Conservation (phyloP, 2,113 vertebrate genomes). For the Poeciliopsis prolifica region DNA sequence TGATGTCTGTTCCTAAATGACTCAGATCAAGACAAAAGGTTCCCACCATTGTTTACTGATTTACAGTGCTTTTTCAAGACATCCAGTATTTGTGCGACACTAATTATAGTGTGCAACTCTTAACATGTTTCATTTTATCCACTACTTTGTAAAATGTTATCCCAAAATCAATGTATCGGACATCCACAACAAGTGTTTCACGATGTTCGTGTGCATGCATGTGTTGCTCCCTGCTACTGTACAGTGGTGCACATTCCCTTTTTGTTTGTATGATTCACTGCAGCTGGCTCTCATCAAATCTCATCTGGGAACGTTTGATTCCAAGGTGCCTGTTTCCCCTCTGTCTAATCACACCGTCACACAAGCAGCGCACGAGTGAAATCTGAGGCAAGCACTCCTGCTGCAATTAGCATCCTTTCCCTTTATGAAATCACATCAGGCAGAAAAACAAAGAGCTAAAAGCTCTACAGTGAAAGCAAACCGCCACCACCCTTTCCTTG, state of each 20-base stretch:
- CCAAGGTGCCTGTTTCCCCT: conserved; percentile 73
- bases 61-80: neutral
- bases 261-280: conserved; percentile 56
- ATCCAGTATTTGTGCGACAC: neutral
- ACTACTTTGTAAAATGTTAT: conserved; percentile 48
- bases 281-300: conserved; percentile 78
- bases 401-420: conserved; percentile 76
- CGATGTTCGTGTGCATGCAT: conserved; percentile 12
- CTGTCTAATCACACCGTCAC: conserved; percentile 68
- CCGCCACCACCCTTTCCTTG: conserved; percentile 27
- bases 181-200: conserved; percentile 36
- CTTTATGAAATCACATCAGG: conserved; percentile 70
- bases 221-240: conserved; percentile 60
- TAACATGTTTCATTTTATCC: conserved; percentile 23
- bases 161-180: conserved; percentile 59
- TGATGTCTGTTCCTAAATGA: neutral
- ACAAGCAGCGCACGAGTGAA: conserved; percentile 45
- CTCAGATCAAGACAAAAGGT: neutral
- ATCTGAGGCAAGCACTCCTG: conserved; percentile 50
- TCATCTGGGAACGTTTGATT: conserved; percentile 82
- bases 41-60: neutral
- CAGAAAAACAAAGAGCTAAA: conserved; percentile 52
- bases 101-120: conserved; percentile 20
- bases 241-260: conserved; percentile 34
- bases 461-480: conserved; percentile 31